Evolutionary conservation across 1,140 invertebrate species (phyloP).

Genomic region (Bombus waltoni): DNA sequence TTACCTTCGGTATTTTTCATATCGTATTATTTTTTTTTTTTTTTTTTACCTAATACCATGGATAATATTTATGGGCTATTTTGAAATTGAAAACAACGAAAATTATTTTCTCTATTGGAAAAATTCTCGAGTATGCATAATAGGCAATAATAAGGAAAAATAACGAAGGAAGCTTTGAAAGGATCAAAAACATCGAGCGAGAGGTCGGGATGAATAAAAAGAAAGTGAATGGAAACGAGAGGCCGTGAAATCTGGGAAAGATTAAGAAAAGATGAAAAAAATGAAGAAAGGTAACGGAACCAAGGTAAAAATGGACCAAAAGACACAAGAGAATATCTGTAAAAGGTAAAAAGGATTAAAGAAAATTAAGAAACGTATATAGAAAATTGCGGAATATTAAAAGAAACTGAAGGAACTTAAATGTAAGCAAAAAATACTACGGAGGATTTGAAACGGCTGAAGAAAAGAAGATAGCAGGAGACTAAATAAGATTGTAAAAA

Average conservation of each 20-base stretch:
- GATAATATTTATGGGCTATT: background rate
- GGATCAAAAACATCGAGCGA: background rate
- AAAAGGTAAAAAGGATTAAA: background rate
- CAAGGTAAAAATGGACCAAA: background rate
- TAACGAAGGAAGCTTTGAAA: background rate
- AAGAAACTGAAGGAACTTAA: background rate
- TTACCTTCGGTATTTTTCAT: background rate
- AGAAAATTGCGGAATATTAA: background rate
- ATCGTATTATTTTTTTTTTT: background rate
- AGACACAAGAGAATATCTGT: too few species aligned
- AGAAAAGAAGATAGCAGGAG: background rate
- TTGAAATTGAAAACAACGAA: too few species aligned
- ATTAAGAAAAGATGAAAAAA: too few species aligned
- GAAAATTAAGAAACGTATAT: too few species aligned
- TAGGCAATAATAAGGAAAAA: background rate
- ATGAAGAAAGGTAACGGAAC: background rate
- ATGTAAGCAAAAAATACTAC: background rate
- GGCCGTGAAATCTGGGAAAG: background rate
- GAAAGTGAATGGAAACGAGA: background rate
- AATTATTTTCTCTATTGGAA: background rate
- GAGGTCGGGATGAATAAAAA: too few species aligned
- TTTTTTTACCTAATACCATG: background rate
- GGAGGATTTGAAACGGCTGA: background rate
- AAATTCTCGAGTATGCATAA: background rate
- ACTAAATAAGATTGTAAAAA: constrained; percentile 6